These are phyloP conservation scores for Columba livia DNA, from an alignment of 2,113 vertebrate genomes.

Conservation along the genomic window DNA sequence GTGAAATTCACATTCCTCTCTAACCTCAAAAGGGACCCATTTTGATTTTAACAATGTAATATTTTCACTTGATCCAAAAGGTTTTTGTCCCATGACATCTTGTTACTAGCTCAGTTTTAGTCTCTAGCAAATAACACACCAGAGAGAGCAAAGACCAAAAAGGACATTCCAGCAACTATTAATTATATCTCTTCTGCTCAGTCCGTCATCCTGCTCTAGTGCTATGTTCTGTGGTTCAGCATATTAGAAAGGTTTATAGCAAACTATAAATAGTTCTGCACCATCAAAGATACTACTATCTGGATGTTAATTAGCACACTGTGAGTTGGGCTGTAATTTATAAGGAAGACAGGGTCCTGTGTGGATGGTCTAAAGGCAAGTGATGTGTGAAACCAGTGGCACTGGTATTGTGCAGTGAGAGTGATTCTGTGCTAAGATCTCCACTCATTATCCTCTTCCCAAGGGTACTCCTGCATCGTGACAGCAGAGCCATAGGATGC, in stretches of 20 bases:
- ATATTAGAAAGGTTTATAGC: not conserved
- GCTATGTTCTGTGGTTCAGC: not conserved
- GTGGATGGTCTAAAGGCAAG: not conserved
- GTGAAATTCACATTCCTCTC: conserved; percentile 56
- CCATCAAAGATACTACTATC: not conserved
- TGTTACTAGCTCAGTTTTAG: conserved; percentile 30
- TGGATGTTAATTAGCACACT: not conserved
- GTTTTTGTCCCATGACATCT: conserved; percentile 54
- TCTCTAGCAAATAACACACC: not conserved
- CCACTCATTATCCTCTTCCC: not conserved
- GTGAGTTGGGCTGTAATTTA: not conserved
- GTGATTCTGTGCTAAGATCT: not conserved
- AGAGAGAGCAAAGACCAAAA: not conserved
- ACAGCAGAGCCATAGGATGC: not conserved
- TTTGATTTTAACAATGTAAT: conserved; percentile 61
- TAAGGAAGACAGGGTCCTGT: not conserved
- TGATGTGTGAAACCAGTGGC: not conserved
- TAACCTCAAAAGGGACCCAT: conserved; percentile 50
- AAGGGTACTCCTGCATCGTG: fast-evolving
- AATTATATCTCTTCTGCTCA: not conserved
- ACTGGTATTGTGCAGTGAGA: not conserved
- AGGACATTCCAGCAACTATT: not conserved
- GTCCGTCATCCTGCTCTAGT: not conserved
- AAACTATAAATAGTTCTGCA: not conserved
- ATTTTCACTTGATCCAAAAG: conserved; percentile 48